Evolutionary conservation across 2,797 vertebrate species (phyloP).

Genomic region (Apogon talboti): DNA sequence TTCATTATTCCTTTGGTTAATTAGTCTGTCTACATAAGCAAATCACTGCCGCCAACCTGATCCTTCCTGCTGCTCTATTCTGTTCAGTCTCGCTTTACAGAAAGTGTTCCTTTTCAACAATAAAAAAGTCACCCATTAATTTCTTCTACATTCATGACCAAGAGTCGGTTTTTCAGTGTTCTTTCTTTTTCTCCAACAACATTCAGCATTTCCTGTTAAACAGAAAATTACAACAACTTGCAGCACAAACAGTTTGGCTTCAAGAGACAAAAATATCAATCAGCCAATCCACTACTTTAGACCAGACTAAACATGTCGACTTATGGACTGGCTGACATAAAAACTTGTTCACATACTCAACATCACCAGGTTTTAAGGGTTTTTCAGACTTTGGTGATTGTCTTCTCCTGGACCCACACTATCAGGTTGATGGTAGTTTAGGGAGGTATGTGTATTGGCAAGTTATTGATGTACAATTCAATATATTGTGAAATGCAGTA

Average conservation of each 20-base stretch:
- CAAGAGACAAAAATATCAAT: neutral
- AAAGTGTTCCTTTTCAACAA: neutral
- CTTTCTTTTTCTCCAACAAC: neutral
- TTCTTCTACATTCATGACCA: neutral
- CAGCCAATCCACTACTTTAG: neutral
- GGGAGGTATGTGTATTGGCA: too few species aligned
- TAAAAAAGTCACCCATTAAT: neutral
- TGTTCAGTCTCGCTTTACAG: neutral
- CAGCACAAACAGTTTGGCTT: neutral
- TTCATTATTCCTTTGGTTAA: constrained; percentile 19
- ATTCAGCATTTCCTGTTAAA: neutral
- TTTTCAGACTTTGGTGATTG: neutral
- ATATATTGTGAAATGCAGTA: too few species aligned
- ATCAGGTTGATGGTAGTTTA: neutral
- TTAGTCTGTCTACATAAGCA: constrained; percentile 19
- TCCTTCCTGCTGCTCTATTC: neutral
- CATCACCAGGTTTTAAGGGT: neutral
- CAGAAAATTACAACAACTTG: too few species aligned
- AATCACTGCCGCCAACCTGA: neutral
- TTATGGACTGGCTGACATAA: too few species aligned
- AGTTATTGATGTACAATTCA: too few species aligned
- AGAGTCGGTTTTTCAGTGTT: neutral
- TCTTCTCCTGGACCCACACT: neutral
- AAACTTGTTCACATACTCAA: neutral
- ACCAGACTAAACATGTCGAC: neutral